Percentiles rank a stretch among this genome's conserved stretches.
Evolutionary conservation across 1,140 invertebrate species (phyloP).

Genomic region (Grapholita molesta): DNA sequence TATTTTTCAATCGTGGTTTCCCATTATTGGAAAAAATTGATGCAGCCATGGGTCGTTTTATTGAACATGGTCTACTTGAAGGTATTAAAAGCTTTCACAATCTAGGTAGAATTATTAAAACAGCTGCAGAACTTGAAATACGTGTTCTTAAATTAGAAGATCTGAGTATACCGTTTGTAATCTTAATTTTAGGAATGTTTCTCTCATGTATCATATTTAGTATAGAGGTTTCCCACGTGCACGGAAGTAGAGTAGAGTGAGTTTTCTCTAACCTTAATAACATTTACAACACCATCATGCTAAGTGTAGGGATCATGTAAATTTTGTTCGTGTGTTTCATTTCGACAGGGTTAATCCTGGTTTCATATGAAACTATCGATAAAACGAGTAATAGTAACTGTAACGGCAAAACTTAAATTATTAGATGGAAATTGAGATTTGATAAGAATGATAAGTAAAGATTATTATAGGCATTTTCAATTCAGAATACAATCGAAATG

Average conservation of each 20-base stretch:
- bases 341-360: no score
- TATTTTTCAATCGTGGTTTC: neutral
- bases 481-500: no score
- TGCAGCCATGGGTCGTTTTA: neutral
- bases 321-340: no score
- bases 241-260: neutral
- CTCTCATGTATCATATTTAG: neutral
- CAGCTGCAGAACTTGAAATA: neutral
- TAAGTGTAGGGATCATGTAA: no score
- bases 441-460: no score
- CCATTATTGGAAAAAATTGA: neutral
- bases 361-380: no score
- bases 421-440: no score
- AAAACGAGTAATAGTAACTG: no score
- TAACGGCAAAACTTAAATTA: no score
- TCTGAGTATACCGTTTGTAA: neutral
- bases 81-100: neutral
- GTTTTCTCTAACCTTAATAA: neutral
- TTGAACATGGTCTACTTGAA: neutral
- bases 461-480: no score
- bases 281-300: no score
- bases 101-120: neutral
- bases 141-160: neutral
- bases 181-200: neutral
- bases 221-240: neutral